A percentile compares a stretch with the other conserved stretches of the same genome.
phyloP scores from a whole-genome alignment of 2,888 invertebrate genomes.

The Apoda limacodes region DNA sequence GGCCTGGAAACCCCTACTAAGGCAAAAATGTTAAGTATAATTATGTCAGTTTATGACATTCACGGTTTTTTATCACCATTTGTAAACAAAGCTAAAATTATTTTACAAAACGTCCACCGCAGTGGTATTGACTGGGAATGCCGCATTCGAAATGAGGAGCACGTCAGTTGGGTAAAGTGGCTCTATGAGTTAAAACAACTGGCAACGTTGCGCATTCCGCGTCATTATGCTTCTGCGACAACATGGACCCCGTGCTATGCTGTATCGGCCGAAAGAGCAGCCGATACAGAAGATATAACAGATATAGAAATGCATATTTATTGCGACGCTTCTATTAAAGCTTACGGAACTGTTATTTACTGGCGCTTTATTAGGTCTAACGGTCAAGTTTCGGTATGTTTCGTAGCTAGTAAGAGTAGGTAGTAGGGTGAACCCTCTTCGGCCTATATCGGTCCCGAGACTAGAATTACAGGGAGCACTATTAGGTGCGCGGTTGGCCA shows the following conservation, averaged over 20 bases:
- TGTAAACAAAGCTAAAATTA: constrained; percentile 16
- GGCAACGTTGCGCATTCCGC: constrained; percentile 8
- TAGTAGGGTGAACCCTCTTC: constrained; percentile 16
- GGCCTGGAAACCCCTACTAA: constrained; percentile 11
- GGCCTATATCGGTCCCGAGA: constrained; percentile 14
- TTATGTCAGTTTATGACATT: too few relatives aligned
- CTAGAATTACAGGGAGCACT: too few relatives aligned
- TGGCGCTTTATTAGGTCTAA: constrained; percentile 14
- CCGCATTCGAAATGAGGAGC: constrained; percentile 13
- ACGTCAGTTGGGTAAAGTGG: constrained; percentile 8
- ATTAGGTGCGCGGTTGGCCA: constrained; percentile 11
- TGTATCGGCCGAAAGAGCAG: not conserved
- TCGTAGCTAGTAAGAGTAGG: constrained; percentile 16
- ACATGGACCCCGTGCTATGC: constrained; percentile 7
- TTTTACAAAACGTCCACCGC: constrained; percentile 17
- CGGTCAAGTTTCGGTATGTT: constrained; percentile 12
- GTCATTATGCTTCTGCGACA: constrained; percentile 8
- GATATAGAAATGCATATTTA: constrained; percentile 20
- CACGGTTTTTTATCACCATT: too few relatives aligned
- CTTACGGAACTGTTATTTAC: constrained; percentile 22
- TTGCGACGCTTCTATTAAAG: constrained; percentile 23
- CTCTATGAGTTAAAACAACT: constrained; percentile 6
- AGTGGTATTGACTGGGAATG: constrained; percentile 15
- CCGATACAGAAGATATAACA: not conserved
- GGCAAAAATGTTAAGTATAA: too few relatives aligned